A percentile compares a stretch with the other conserved stretches of the same genome.
These are phyloP conservation scores for Prosapia bicincta DNA, from an alignment of 2,888 invertebrate genomes.

Conservation along the genomic window DNA sequence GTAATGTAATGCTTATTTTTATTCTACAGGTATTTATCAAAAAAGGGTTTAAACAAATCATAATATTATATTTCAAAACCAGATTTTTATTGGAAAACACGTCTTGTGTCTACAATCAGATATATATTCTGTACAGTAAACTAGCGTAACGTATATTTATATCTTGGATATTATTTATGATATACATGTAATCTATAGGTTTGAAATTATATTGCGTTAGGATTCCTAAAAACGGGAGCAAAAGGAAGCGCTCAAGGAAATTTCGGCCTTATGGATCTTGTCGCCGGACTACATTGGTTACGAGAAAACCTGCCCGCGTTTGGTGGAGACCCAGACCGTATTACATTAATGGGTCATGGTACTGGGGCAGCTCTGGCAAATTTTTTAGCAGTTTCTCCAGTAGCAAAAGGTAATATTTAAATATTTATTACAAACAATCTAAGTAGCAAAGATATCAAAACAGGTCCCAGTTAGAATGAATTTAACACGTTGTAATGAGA, in stretches of 20 bases:
- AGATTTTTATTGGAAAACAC: no score
- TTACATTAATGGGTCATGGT: constrained; percentile 94
- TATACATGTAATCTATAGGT: neutral
- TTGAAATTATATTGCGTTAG: constrained; percentile 49
- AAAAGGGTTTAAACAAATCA: no score
- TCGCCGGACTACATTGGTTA: constrained; percentile 96
- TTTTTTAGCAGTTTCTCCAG: constrained; percentile 92
- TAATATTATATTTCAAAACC: no score
- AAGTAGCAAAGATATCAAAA: no score
- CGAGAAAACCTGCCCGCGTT: constrained; percentile 92
- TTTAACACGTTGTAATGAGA: no score
- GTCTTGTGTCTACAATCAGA: no score
- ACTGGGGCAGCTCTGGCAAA: constrained; percentile 96
- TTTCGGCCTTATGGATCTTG: constrained; percentile 87
- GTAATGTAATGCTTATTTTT: no score
- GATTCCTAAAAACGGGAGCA: constrained; percentile 86
- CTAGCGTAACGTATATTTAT: neutral
- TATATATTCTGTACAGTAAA: no score
- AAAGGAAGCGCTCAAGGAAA: constrained; percentile 88
- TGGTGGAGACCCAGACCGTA: constrained; percentile 89
- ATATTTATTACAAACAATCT: no score
- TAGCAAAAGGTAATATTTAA: constrained; percentile 77
- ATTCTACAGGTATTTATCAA: no score
- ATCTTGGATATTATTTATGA: neutral
- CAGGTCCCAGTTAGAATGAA: no score